phyloP scores from a whole-genome alignment of 2,113 vertebrate genomes.

The Anarhynchus alexandrinus region DNA sequence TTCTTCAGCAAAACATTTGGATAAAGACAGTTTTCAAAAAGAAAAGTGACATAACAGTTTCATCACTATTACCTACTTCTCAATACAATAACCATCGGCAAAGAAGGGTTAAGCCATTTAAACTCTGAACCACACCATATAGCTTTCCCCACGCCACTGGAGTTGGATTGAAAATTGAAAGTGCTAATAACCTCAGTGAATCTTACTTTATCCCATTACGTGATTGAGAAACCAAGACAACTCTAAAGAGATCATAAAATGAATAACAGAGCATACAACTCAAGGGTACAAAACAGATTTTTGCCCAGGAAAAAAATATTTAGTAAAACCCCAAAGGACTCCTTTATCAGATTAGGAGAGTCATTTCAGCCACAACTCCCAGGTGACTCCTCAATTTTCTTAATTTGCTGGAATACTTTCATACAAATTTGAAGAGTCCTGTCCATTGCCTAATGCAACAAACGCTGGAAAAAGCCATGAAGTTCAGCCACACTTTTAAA shows the following conservation, averaged over 20 bases:
- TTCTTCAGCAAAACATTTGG: not conserved
- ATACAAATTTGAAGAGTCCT: not conserved
- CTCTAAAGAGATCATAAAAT: not conserved
- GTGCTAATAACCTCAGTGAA: not conserved
- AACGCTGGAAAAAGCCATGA: not conserved
- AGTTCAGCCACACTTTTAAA: not conserved
- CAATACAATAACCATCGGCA: not conserved
- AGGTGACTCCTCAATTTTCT: not conserved
- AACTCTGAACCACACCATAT: not conserved
- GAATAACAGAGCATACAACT: not conserved
- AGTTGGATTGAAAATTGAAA: not conserved
- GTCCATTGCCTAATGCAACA: not conserved
- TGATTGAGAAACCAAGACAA: not conserved
- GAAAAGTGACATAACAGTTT: not conserved
- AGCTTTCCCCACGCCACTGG: not conserved
- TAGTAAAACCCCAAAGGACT: not conserved
- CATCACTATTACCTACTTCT: not conserved
- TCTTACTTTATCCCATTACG: not conserved
- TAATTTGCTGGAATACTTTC: not conserved
- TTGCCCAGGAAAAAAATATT: not conserved
- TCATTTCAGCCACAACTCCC: not conserved
- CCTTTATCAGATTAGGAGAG: not conserved
- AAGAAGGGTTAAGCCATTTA: not conserved
- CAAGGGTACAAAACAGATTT: not conserved
- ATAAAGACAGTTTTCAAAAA: not conserved